Base-by-base conservation (phyloP, 2,888 invertebrate genomes). In the Heliconius hortense region DNA sequence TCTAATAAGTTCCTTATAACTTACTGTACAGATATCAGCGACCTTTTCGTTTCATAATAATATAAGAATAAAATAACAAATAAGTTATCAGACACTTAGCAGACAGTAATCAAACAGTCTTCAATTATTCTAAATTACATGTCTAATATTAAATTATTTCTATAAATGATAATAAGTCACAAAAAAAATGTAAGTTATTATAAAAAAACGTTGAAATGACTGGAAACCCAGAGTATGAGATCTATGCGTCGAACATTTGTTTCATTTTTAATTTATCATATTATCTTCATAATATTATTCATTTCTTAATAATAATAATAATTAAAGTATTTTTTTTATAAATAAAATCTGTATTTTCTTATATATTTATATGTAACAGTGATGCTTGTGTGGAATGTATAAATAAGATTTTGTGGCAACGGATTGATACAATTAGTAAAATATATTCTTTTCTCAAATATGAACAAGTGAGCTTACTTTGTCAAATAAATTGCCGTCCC, bases 151-250 rank as follows among this genome's bases (percentile, higher is more conserved):
- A 78, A 77, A 78, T 78, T 79, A 78, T 71, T 68, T 64, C 74
- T 79, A 79, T 74, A 73, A 73, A 78, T 76, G 77, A 77, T 75
- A 79, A 64, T 76, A 74, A 78, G 79, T 78, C 77, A 43, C 72
- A 76, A 76, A 77, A 76, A 77, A 80, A 80, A 82, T 82, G 81
- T 82, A 78, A 80, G 79, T 80, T 80, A 82, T n/a, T n/a, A n/a
- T n/a, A 79, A 78, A 79, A 81, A 35, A 8, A 31, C 81, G 43
- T 48, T 63, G 24, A 39, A 24, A 66, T 43, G 39, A 66, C 66
- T 66, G 39, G 66, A n/a, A 26, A 66, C 13, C n/a, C 24, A 66
- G 2, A 43, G 1, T 8, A 43, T 66, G 66, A 66, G 66, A 66
- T 66, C 66, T 26, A 39, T 24, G 66, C 24, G 15, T 39, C 15